Conservation (phyloP, 1,140 invertebrate species). For the Papilio dardanus region DNA sequence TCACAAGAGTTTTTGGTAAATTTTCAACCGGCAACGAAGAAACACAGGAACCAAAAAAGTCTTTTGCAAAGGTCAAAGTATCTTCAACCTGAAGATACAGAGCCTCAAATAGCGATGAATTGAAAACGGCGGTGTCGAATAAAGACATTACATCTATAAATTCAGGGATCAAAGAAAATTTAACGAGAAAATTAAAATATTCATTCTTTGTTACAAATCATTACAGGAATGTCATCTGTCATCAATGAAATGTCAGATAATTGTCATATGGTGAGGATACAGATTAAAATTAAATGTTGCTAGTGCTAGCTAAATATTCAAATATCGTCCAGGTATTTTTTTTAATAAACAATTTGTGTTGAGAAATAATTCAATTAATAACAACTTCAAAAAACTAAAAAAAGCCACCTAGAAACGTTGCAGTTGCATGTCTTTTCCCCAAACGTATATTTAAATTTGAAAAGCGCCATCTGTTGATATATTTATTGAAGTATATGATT, state of each 20-base stretch:
- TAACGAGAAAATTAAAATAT: conserved; percentile 44
- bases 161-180: conserved; percentile 46
- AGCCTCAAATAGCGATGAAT: conserved; percentile 79
- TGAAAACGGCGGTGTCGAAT: conserved; percentile 76
- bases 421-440: no score
- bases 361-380: no score
- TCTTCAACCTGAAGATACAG: conserved; percentile 78
- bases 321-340: background rate
- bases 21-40: conserved; percentile 71
- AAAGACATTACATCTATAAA: conserved; percentile 77
- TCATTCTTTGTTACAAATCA: conserved; percentile 41
- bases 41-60: conserved; percentile 75
- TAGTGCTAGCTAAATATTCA: background rate
- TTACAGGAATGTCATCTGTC: background rate
- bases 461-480: background rate
- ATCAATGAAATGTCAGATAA: no score
- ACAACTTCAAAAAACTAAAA: no score
- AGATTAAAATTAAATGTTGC: background rate
- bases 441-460: background rate
- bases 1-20: conserved; percentile 68
- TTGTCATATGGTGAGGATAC: background rate
- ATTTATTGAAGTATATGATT: background rate
- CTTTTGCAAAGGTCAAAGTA: conserved; percentile 73
- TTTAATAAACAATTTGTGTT: background rate
- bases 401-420: no score